Evolutionary conservation across 2,797 vertebrate genomes (phyloP).

Genomic region (Fistularia commersonii): DNA sequence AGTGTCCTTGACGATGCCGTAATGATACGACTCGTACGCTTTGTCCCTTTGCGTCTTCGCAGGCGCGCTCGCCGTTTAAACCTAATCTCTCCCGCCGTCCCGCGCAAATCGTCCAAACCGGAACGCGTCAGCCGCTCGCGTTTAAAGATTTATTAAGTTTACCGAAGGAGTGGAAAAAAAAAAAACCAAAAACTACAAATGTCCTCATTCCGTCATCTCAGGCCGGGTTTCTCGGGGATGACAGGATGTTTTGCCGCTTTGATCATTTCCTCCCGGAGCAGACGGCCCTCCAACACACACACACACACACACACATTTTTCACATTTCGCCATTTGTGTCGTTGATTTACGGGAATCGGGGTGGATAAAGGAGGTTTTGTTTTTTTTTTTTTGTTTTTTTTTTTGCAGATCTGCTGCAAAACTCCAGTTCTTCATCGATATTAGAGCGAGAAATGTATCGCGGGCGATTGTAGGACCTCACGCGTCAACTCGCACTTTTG

Average conservation of each 20-base stretch:
- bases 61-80: no score
- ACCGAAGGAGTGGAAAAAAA: slow-evolving; percentile 31
- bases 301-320: no score
- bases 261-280: slow-evolving; percentile 13
- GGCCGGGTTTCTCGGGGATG: slow-evolving; percentile 6
- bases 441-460: no score
- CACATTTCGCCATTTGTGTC: slow-evolving; percentile 23
- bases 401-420: no score
- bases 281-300: slow-evolving; percentile 17
- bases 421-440: no score
- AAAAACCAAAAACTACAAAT: slow-evolving; percentile 38
- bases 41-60: slow-evolving; percentile 47
- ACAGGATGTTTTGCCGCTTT: slow-evolving; percentile 24
- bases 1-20: slow-evolving; percentile 58
- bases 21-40: slow-evolving; percentile 59
- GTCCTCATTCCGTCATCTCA: slow-evolving; percentile 35
- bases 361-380: slow-evolving; percentile 25
- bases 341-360: slow-evolving; percentile 45
- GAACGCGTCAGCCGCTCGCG: no score
- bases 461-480: no score
- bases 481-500: no score
- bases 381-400: no score
- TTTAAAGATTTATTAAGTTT: not conserved
- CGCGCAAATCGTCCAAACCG: no score
- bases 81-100: slow-evolving; percentile 42